phyloP scores from a whole-genome alignment of 2,888 invertebrate species.

The Odontomyia ornata region DNA sequence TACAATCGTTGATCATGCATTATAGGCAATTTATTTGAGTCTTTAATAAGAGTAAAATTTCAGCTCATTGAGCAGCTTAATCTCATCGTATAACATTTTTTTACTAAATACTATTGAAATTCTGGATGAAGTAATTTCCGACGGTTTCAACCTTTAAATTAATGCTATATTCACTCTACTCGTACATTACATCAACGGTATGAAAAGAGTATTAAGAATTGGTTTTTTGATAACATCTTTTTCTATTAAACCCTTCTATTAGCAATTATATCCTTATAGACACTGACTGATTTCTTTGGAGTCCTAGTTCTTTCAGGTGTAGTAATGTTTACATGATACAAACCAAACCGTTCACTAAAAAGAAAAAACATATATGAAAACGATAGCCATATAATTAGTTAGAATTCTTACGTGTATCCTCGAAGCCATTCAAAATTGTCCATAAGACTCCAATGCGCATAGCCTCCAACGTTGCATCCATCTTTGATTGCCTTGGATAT shows the following conservation, averaged over 20 bases:
- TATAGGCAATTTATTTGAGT: too few relatives aligned
- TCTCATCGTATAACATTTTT: too few relatives aligned
- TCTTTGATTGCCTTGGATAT: constrained; percentile 55
- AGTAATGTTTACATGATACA: constrained; percentile 74
- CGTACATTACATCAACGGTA: too few relatives aligned
- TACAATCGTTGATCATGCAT: too few relatives aligned
- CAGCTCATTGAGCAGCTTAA: too few relatives aligned
- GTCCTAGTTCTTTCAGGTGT: constrained; percentile 69
- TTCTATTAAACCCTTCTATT: constrained; percentile 57
- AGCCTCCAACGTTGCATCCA: constrained; percentile 56
- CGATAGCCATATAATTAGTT: not conserved
- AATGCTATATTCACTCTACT: too few relatives aligned
- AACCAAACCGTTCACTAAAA: constrained; percentile 73
- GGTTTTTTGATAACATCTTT: too few relatives aligned
- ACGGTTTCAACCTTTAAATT: too few relatives aligned
- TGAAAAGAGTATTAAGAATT: too few relatives aligned
- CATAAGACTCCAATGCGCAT: constrained; percentile 58
- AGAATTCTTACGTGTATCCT: constrained; percentile 57
- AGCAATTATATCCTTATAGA: constrained; percentile 67
- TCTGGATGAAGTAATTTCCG: too few relatives aligned
- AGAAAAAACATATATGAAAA: constrained; percentile 44
- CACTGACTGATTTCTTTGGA: constrained; percentile 70
- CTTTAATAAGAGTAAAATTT: too few relatives aligned
- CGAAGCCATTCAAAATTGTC: constrained; percentile 59
- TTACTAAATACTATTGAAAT: too few relatives aligned